These are phyloP conservation scores for Camarhynchus parvulus DNA, from an alignment of 2,113 vertebrate genomes.

Conservation along the genomic window DNA sequence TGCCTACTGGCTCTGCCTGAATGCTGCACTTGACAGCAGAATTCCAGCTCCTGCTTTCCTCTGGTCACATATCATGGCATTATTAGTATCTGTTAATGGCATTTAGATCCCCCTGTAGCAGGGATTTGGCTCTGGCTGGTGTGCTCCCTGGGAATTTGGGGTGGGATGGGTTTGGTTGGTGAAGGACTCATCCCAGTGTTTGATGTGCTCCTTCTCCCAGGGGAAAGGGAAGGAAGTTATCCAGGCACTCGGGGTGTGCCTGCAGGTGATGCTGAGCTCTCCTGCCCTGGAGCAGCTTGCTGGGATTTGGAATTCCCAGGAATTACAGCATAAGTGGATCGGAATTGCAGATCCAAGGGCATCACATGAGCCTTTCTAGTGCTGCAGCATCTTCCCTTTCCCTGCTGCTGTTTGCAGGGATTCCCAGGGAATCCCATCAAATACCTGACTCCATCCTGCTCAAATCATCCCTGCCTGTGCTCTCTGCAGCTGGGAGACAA, in stretches of 20 bases:
- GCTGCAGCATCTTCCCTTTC: background rate
- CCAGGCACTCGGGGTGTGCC: background rate
- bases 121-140: background rate
- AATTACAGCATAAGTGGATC: background rate
- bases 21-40: conserved; percentile 14
- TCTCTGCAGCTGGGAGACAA: background rate
- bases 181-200: rapidly evolving
- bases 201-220: background rate
- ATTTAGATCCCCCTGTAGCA: background rate
- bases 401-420: background rate
- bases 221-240: background rate
- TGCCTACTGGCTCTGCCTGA: conserved; percentile 9
- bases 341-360: background rate
- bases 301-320: background rate
- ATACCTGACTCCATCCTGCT: background rate
- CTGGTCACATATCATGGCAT: background rate
- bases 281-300: background rate
- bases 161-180: background rate
- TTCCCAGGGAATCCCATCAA: background rate
- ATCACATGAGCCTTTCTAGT: background rate
- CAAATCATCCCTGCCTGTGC: background rate
- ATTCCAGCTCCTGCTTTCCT: conserved; percentile 44
- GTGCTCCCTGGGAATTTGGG: background rate
- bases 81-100: background rate
- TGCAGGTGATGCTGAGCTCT: background rate